Base-by-base conservation (phyloP, 1,140 invertebrate genomes). In the Oedothorax gibbosus region DNA sequence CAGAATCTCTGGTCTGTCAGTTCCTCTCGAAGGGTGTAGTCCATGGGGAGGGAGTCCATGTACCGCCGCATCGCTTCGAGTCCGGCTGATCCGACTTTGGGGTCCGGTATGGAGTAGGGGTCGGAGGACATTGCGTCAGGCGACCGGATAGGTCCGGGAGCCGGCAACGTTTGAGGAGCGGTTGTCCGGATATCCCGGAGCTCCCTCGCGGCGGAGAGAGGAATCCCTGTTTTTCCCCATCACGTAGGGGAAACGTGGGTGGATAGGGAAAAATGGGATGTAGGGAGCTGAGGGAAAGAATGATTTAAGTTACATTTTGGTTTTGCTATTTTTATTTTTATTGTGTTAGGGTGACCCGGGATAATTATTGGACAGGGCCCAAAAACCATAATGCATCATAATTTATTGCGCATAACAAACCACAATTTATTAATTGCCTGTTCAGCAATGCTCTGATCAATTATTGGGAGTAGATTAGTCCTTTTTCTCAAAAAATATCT, bases 11-110 rank as follows among this genome's bases (percentile, higher is more conserved):
- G 76, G 62, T 84, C 83, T 7, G 60, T 54, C 4, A 88, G 10
- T 77, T 88, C 88, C 75, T 88, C 86, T 21, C 53, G 50, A 7
- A 86, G 50, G 10, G 87, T 56, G 1, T 87, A 18, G 11, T 86
- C 77, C n/a, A 86, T 83, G 0, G 88, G 88, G 4, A 88, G 65
- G 12, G 87, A 87, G 7, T 88, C 87, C 11, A 88, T 85, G 64
- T 88, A 88, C 0, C 87, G 72, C 1, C 85, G 73, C 79, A 88
- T 87, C 14, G 69, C 54, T n/a, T 87, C 87, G 7, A 87, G 86
- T 0, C 86, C 69, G 21, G 84, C 81, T 0, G 54, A 57, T 9
- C 49, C 68, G 53, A 71, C 54, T 7, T 8, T n/a, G 0, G 77
- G 77, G 15, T 79, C 64, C 60, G 49, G 49, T 14, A 66, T 79